Percentiles rank a stretch among this genome's conserved stretches.
Evolutionary conservation across 2,797 vertebrate genomes (phyloP).

Genomic region (Morus bassanus): DNA sequence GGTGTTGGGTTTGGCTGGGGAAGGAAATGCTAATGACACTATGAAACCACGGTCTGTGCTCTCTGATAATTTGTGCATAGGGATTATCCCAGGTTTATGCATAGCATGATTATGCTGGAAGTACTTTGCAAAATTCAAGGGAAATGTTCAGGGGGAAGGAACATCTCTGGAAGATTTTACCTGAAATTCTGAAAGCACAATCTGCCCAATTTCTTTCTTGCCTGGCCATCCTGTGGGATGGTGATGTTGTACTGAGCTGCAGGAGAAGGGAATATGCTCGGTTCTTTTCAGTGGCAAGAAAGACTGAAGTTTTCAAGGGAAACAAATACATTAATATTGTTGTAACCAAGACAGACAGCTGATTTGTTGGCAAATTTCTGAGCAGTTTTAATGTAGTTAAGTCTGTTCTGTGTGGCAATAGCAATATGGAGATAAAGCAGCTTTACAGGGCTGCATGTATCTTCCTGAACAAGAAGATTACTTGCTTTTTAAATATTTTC

Average conservation of each 20-base stretch:
- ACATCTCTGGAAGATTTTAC: neutral
- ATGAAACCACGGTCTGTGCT: neutral
- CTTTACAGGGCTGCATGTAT: neutral
- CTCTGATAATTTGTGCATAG: neutral
- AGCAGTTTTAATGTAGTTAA: neutral
- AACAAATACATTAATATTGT: neutral
- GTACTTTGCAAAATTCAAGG: neutral
- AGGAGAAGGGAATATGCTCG: neutral
- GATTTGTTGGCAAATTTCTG: neutral
- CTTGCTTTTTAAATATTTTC: neutral
- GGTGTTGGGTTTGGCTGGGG: neutral
- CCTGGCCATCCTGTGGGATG: neutral
- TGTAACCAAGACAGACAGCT: neutral
- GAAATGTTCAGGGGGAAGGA: neutral
- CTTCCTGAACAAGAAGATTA: neutral
- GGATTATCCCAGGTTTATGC: neutral
- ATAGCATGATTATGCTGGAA: fast-evolving
- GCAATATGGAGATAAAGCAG: neutral
- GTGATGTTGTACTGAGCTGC: neutral
- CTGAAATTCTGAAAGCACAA: neutral
- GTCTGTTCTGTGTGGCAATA: neutral
- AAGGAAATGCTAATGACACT: neutral
- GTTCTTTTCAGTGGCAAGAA: neutral
- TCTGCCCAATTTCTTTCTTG: neutral
- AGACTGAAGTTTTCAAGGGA: neutral